These are phyloP conservation scores for Lasiommata megera DNA, from an alignment of 2,888 invertebrate genomes.

Conservation along the genomic window DNA sequence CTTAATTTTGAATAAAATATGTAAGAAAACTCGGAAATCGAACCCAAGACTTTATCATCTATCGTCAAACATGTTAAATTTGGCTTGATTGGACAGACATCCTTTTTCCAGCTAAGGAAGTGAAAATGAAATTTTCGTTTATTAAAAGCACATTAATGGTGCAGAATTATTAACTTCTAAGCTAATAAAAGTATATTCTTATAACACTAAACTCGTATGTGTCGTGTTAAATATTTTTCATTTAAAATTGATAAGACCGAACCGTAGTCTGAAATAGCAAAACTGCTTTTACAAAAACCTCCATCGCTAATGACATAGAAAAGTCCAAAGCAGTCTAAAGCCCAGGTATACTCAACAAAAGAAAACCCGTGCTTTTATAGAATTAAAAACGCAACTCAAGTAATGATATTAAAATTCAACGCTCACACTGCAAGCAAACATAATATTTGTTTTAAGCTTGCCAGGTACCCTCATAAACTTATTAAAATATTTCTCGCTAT, in stretches of 20 bases:
- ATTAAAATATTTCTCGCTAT: conserved; percentile 78
- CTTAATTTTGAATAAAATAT: too few relatives aligned
- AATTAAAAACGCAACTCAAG: conserved; percentile 73
- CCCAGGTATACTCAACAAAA: conserved; percentile 38
- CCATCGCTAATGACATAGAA: conserved; percentile 32
- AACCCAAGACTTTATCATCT: too few relatives aligned
- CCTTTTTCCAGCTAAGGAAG: too few relatives aligned
- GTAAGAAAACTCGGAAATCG: too few relatives aligned
- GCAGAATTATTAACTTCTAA: neutral
- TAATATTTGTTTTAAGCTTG: conserved; percentile 74
- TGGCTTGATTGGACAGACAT: too few relatives aligned
- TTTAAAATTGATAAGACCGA: neutral
- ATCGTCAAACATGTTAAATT: too few relatives aligned
- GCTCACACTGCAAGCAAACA: conserved; percentile 63
- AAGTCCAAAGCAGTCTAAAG: conserved; percentile 30
- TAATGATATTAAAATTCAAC: conserved; percentile 80
- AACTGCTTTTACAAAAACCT: conserved; percentile 24
- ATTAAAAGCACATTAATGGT: too few relatives aligned
- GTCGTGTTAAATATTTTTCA: neutral
- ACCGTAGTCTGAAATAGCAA: conserved; percentile 6
- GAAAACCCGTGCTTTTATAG: conserved; percentile 66
- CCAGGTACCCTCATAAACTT: conserved; percentile 71
- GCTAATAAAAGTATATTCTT: neutral
- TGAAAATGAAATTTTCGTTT: too few relatives aligned
- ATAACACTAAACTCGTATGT: conserved; percentile 3